Conservation (phyloP, 2,797 vertebrate species). For the Cryptoprocta ferox region DNA sequence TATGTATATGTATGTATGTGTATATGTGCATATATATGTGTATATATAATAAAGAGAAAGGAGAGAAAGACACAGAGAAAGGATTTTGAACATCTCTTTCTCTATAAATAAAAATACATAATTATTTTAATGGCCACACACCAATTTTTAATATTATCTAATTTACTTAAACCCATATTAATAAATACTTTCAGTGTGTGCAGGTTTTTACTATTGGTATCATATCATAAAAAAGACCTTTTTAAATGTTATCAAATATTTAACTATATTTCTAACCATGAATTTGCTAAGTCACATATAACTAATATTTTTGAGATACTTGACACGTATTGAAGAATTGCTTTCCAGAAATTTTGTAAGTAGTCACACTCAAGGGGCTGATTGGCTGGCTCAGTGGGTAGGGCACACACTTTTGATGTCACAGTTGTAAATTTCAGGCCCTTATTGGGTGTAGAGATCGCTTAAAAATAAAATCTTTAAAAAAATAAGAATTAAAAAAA, state of each 20-base stretch:
- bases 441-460: background rate
- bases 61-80: background rate
- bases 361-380: background rate
- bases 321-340: background rate
- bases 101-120: background rate
- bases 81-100: background rate
- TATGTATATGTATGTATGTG: background rate
- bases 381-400: background rate
- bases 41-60: background rate
- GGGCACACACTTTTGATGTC: background rate
- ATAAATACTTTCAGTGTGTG: background rate
- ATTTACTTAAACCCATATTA: background rate
- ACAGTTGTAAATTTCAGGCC: background rate
- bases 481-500: background rate
- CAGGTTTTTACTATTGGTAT: background rate
- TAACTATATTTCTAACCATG: background rate
- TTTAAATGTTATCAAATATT: background rate
- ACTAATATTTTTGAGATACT: background rate
- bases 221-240: background rate
- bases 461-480: background rate
- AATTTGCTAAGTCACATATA: background rate
- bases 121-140: background rate
- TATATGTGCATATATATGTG: no score
- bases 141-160: background rate
- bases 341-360: slow-evolving; percentile 30